Percentiles rank a stretch among this genome's conserved stretches.
phyloP scores from a whole-genome alignment of 1,140 invertebrate species.

The Daktulosphaira vitifoliae region DNA sequence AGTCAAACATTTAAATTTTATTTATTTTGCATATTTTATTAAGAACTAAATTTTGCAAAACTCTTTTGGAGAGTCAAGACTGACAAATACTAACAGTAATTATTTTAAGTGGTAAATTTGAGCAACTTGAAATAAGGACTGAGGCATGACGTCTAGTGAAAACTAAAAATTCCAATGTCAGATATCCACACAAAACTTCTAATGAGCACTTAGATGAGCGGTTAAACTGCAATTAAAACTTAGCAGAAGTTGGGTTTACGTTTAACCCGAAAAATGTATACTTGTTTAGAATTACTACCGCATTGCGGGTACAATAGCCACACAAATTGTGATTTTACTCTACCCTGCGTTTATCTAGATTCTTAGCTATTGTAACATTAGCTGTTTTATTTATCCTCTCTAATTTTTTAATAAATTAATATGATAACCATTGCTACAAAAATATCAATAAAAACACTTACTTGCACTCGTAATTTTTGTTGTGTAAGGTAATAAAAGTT shows the following conservation, averaged over 20 bases:
- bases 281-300: no score
- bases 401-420: no score
- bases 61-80: conserved; percentile 11
- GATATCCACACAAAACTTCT: not conserved
- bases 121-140: not conserved
- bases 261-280: no score
- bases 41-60: not conserved
- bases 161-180: not conserved
- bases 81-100: not conserved
- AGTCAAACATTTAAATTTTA: not conserved
- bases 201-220: not conserved
- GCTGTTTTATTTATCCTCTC: no score
- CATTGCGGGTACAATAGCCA: no score
- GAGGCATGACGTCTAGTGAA: not conserved
- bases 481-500: conserved; percentile 77
- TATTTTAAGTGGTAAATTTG: not conserved
- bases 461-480: conserved; percentile 85
- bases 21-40: not conserved
- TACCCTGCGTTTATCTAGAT: no score
- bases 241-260: no score
- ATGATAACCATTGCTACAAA: no score
- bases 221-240: not conserved
- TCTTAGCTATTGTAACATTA: no score
- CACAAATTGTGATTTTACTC: no score
- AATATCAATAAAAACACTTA: no score